These are phyloP conservation scores for Mellilla xanthometata DNA, from an alignment of 2,888 invertebrate genomes.

Conservation along the genomic window DNA sequence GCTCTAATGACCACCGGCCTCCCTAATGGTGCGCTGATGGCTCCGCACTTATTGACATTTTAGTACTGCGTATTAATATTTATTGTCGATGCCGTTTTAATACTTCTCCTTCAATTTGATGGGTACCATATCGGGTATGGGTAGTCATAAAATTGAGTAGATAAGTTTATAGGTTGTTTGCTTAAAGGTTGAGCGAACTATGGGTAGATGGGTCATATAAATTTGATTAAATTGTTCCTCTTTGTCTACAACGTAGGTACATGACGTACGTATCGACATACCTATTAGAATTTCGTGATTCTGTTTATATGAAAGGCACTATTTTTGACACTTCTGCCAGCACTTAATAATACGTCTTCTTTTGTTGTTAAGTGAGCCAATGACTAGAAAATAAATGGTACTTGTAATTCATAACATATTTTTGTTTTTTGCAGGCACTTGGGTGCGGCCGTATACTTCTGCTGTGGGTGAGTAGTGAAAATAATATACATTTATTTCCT, in stretches of 20 bases:
- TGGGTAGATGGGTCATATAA: background rate
- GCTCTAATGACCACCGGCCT: constrained; percentile 60
- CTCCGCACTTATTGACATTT: constrained; percentile 59
- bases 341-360: too few species aligned
- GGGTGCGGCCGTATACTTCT: constrained; percentile 58
- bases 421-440: constrained; percentile 60
- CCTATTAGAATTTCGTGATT: too few species aligned
- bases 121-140: constrained; percentile 24
- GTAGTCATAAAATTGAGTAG: constrained; percentile 24
- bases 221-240: constrained; percentile 1
- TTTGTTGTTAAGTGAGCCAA: too few species aligned
- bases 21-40: constrained; percentile 55
- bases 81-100: constrained; percentile 44
- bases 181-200: constrained; percentile 6
- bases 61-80: constrained; percentile 56
- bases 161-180: constrained; percentile 20
- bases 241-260: background rate
- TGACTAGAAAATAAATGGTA: too few species aligned
- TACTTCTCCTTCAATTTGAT: constrained; percentile 37
- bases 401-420: background rate
- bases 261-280: too few species aligned
- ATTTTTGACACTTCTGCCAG: too few species aligned
- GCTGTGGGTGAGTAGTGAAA: constrained; percentile 56
- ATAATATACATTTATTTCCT: too few species aligned
- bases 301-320: too few species aligned